Conservation (phyloP, 2,113 vertebrate genomes). For the Bubo bubo region DNA sequence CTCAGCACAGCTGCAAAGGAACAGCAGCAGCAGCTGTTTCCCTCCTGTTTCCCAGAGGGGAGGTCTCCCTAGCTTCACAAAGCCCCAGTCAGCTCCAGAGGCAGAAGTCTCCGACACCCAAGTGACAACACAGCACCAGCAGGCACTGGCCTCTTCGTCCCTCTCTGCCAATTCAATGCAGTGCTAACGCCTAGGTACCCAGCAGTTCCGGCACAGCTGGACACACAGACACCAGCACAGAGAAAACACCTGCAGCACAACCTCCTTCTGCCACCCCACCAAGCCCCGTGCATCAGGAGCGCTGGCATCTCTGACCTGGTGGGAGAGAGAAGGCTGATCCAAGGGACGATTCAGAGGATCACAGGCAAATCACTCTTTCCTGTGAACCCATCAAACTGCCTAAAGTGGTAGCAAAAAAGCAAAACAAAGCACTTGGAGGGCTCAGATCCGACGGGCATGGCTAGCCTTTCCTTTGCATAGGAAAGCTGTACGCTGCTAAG, state of each 20-base stretch:
- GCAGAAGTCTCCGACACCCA: background rate
- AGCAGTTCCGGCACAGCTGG: background rate
- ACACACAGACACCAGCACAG: background rate
- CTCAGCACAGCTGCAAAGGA: background rate
- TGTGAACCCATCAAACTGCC: background rate
- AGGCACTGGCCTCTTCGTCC: background rate
- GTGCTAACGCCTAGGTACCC: background rate
- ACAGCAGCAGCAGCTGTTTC: background rate
- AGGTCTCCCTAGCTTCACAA: background rate
- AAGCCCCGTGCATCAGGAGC: fast-evolving
- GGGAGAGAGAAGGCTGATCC: background rate
- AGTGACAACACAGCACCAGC: background rate
- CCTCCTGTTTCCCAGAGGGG: background rate
- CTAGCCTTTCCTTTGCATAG: background rate
- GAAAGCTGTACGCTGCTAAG: background rate
- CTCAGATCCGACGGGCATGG: background rate
- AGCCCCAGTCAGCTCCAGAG: background rate
- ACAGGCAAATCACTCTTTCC: background rate
- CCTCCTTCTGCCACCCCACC: background rate
- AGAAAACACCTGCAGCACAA: background rate
- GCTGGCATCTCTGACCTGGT: background rate
- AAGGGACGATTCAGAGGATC: background rate
- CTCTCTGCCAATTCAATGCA: background rate
- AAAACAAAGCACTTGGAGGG: background rate
- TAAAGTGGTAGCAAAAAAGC: background rate